Evolutionary conservation across 2,888 invertebrate species (phyloP).

Genomic region (Automeris io): DNA sequence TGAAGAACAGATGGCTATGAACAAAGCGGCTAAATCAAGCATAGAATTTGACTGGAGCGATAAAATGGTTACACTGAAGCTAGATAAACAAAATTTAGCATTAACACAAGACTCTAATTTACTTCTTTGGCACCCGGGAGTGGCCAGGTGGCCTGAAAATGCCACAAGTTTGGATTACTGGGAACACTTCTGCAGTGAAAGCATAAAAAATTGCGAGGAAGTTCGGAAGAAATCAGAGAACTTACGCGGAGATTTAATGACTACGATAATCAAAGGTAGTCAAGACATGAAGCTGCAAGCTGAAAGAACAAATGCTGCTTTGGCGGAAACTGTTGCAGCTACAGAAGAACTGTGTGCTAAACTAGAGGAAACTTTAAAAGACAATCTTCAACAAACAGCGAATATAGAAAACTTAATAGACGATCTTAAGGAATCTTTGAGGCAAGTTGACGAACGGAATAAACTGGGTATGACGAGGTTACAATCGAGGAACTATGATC

Average conservation of each 20-base stretch:
- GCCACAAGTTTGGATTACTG: conserved; percentile 82
- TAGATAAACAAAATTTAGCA: conserved; percentile 81
- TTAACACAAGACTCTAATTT: conserved; percentile 81
- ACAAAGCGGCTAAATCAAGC: conserved; percentile 85
- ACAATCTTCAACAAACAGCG: conserved; percentile 84
- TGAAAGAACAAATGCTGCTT: conserved; percentile 85
- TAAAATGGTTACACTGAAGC: conserved; percentile 84
- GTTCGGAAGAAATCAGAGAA: conserved; percentile 83
- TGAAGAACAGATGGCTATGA: conserved; percentile 82
- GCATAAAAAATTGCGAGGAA: conserved; percentile 84
- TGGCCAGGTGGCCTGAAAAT: conserved; percentile 87
- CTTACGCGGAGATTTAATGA: conserved; percentile 81
- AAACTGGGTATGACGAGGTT: conserved; percentile 91
- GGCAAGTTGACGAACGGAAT: conserved; percentile 83
- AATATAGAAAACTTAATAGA: conserved; percentile 86
- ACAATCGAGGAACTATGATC: conserved; percentile 79
- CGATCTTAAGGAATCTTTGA: conserved; percentile 80
- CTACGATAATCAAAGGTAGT: conserved; percentile 85
- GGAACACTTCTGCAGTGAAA: conserved; percentile 88
- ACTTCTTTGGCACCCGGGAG: conserved; percentile 86
- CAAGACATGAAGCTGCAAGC: conserved; percentile 90
- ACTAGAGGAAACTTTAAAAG: conserved; percentile 82
- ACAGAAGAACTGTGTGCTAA: conserved; percentile 83
- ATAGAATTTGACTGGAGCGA: conserved; percentile 94
- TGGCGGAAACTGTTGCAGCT: conserved; percentile 83